Percentiles rank a stretch among this genome's conserved stretches.
These are phyloP conservation scores for Puffinus mauretanicus DNA, from an alignment of 2,113 vertebrate species.

Conservation along the genomic window DNA sequence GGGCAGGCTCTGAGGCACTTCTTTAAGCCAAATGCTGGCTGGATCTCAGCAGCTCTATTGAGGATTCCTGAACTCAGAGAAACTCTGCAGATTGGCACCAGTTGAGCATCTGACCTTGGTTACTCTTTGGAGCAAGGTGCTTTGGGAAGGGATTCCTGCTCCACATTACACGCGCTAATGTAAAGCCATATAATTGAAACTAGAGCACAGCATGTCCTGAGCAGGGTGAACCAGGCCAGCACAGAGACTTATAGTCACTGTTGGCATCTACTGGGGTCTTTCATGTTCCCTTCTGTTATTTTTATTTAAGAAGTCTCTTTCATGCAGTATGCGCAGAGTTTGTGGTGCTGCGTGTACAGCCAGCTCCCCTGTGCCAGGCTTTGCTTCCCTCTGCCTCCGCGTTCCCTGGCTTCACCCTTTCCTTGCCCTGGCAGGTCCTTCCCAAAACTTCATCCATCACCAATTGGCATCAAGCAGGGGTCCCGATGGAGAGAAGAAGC, in stretches of 20 bases:
- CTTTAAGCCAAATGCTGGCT: not conserved
- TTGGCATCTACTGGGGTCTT: constrained; percentile 44
- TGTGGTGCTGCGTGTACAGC: constrained; percentile 21
- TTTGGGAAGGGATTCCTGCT: not conserved
- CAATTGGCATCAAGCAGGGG: not conserved
- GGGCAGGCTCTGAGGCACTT: not conserved
- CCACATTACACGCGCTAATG: not conserved
- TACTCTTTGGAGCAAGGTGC: constrained; percentile 28
- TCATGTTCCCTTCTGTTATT: constrained; percentile 43
- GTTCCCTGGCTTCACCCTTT: not conserved
- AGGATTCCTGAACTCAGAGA: not conserved
- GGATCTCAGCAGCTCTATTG: not conserved
- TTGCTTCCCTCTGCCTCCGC: not conserved
- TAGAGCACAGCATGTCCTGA: constrained; percentile 38
- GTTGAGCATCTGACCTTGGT: not conserved
- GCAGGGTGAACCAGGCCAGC: not conserved
- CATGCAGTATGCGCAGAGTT: constrained; percentile 24
- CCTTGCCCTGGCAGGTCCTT: not conserved
- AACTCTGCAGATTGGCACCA: not conserved
- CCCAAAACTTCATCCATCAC: not conserved
- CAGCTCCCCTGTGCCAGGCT: constrained; percentile 33
- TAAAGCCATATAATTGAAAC: not conserved
- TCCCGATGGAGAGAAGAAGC: not conserved
- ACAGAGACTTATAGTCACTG: constrained; percentile 15
- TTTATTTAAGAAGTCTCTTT: constrained; percentile 27